A percentile compares a stretch with the other conserved stretches of the same genome.
These are phyloP conservation scores for Barypeithes pellucidus DNA, from an alignment of 2,888 invertebrate species.

Conservation along the genomic window DNA sequence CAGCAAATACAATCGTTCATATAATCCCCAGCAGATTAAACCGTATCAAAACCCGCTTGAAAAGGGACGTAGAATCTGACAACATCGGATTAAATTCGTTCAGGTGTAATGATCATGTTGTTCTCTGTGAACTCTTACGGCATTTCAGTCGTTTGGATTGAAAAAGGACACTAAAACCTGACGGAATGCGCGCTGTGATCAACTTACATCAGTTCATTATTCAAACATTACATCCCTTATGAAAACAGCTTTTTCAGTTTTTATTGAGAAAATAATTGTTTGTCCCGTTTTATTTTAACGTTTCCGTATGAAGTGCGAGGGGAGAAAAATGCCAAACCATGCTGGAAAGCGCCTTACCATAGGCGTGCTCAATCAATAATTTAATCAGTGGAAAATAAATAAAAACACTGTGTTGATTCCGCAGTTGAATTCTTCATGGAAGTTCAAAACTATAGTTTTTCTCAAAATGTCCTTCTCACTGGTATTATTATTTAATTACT, in stretches of 20 bases:
- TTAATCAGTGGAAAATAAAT: too few species aligned
- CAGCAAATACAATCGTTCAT: background rate
- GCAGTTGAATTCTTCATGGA: too few species aligned
- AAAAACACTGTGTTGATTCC: too few species aligned
- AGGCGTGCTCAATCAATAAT: too few species aligned
- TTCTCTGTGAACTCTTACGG: constrained; percentile 41
- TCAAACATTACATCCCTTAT: constrained; percentile 20
- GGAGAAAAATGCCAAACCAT: too few species aligned
- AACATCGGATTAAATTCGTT: constrained; percentile 41
- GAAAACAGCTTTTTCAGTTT: background rate
- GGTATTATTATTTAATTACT: too few species aligned
- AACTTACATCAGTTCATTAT: constrained; percentile 22
- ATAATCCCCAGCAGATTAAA: background rate
- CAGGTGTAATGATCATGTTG: constrained; percentile 48
- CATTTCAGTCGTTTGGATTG: constrained; percentile 35
- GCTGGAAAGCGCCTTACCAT: too few species aligned
- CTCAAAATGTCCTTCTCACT: too few species aligned
- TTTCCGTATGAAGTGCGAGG: too few species aligned
- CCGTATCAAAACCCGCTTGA: background rate
- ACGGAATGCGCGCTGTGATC: constrained; percentile 26
- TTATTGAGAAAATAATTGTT: background rate
- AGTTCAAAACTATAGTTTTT: too few species aligned
- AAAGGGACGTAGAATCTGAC: constrained; percentile 24
- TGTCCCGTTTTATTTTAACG: too few species aligned
- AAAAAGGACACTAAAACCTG: constrained; percentile 36